These are phyloP conservation scores for Hydroisotoma schaefferi DNA, from an alignment of 2,888 invertebrate genomes.

Conservation along the genomic window DNA sequence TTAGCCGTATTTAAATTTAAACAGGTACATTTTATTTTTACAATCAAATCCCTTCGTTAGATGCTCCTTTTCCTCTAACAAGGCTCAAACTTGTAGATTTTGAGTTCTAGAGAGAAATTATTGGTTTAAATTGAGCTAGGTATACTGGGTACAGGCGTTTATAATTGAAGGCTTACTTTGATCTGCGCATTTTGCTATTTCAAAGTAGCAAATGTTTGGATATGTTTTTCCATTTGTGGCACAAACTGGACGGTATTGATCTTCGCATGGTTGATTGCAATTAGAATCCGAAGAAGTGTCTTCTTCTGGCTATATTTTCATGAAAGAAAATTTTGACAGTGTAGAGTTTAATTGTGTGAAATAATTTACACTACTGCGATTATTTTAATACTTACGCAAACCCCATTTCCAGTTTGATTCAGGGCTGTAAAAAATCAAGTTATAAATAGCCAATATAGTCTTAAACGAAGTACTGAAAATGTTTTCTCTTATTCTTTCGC, in stretches of 20 bases:
- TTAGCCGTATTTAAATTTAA: too few species aligned
- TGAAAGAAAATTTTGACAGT: background rate
- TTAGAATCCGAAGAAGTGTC: background rate
- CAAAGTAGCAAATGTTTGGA: slow-evolving; percentile 15
- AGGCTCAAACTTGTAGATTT: slow-evolving; percentile 15
- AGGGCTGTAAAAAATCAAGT: slow-evolving; percentile 5
- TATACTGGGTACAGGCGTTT: background rate
- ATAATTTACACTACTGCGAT: too few species aligned
- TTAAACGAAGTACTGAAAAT: background rate
- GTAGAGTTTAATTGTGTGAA: background rate
- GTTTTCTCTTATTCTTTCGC: too few species aligned
- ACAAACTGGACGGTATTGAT: slow-evolving; percentile 7
- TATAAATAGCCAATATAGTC: too few species aligned
- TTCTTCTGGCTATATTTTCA: background rate
- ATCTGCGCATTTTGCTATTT: slow-evolving; percentile 12
- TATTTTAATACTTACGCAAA: slow-evolving; percentile 12
- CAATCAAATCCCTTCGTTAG: background rate
- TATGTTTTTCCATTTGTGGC: slow-evolving; percentile 10
- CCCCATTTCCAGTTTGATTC: slow-evolving; percentile 1
- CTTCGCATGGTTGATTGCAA: slow-evolving; percentile 14
- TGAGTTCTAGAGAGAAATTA: slow-evolving; percentile 6
- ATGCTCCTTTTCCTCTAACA: slow-evolving; percentile 2
- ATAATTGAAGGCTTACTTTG: slow-evolving; percentile 7
- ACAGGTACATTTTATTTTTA: background rate
- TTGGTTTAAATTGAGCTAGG: background rate